Conservation (phyloP, 2,113 vertebrate genomes). For the Callorhinus ursinus region DNA sequence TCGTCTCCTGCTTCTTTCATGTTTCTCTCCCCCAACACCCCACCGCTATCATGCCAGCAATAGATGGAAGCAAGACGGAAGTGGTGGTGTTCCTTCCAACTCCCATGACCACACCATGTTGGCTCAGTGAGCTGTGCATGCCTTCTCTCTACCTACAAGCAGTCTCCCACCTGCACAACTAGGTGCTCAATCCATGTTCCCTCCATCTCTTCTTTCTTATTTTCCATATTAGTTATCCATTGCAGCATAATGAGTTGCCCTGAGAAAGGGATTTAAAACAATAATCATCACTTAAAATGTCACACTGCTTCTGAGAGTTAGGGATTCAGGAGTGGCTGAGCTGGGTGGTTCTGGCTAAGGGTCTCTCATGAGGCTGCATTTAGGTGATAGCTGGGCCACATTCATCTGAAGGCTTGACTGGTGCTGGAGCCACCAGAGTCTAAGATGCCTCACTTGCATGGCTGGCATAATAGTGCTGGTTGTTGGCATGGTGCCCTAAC, state of each 20-base stretch:
- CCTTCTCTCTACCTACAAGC: background rate
- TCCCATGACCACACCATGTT: fast-evolving
- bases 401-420: background rate
- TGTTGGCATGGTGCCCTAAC: background rate
- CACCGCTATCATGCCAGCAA: too few relatives aligned
- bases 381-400: background rate
- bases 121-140: background rate
- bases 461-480: background rate
- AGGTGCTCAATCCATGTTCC: background rate
- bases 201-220: background rate
- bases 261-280: background rate
- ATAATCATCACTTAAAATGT: background rate
- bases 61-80: background rate
- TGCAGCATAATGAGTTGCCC: background rate
- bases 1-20: background rate
- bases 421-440: background rate
- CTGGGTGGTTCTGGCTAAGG: background rate
- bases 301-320: background rate
- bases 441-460: fast-evolving
- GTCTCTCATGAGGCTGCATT: background rate
- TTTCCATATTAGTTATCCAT: background rate
- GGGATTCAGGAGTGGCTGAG: too few relatives aligned
- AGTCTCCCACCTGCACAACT: background rate
- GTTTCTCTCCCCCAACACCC: background rate
- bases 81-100: too few relatives aligned